These are phyloP conservation scores for Netelia melanura DNA, from an alignment of 2,888 invertebrate genomes.

Conservation along the genomic window DNA sequence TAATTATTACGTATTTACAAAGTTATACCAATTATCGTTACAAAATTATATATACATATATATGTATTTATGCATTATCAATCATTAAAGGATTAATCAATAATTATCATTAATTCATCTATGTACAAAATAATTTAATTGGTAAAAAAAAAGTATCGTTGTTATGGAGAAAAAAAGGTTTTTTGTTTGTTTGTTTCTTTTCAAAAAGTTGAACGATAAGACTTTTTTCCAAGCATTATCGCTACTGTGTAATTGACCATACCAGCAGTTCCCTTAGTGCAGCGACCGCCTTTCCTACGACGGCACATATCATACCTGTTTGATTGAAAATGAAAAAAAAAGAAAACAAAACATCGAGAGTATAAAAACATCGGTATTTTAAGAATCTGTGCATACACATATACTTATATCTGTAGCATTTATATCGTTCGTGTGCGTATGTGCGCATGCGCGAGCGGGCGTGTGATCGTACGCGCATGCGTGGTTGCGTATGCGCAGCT, in stretches of 20 bases:
- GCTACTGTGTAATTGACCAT: slow-evolving; percentile 86
- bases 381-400: background rate
- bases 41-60: background rate
- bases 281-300: slow-evolving; percentile 97
- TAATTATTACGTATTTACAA: slow-evolving; percentile 56
- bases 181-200: no score
- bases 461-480: background rate
- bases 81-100: slow-evolving; percentile 38
- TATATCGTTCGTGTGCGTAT: background rate
- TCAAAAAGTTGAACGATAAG: slow-evolving; percentile 46
- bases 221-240: slow-evolving; percentile 72
- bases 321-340: slow-evolving; percentile 82
- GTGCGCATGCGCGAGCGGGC: background rate
- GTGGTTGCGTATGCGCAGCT: background rate
- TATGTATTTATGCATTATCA: background rate
- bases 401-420: background rate
- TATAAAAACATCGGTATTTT: slow-evolving; percentile 80
- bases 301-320: slow-evolving; percentile 99
- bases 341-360: slow-evolving; percentile 75
- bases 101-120: slow-evolving; percentile 38
- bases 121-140: slow-evolving; percentile 44
- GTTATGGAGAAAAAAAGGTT: slow-evolving; percentile 48
- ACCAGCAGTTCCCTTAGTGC: slow-evolving; percentile 99
- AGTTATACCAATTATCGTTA: slow-evolving; percentile 47
- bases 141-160: slow-evolving; percentile 9